Evolutionary conservation across 2,797 vertebrate species (phyloP), one percentile per base, ranked within the genome.

Genomic region (Geotrypetes seraphini): DNA sequence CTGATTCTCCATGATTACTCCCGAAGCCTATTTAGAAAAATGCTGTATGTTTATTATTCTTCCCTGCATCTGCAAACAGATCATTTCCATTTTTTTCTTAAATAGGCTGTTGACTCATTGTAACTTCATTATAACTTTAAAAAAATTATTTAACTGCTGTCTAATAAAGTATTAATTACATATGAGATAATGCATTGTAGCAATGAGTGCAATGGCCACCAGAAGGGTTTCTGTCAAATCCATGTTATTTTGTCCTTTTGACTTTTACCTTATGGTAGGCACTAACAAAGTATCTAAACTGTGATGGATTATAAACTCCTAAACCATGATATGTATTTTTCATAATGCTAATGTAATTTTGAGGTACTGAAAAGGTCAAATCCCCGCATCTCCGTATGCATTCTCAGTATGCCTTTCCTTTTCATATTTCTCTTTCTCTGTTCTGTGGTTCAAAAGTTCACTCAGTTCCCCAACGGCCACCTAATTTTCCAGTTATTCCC

Each of bases 401-500:
- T 80, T 82, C 73, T 74, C 71, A 75, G 66, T 64, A 74, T 79
- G 70, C 65, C 62, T 74, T 75, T 74, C 63, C 62, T 60, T 75
- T 78, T 77, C 76, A 78, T 81, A 79, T 77, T 78, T 79, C 73
- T 75, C 65, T 74, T 70, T 73, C 69, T 72, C 66, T 65, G 42
- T 71, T 77, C 57, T 58, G 63, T 76, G 75, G 82, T 86, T 86
- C 84, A 86, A 84, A 84, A 84, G 84, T 86, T 84, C 84, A 86
- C 59, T 66, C 75, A 55, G 71, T 83, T 86, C 81, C 80, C 82
- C 78, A 83, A 81, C 81, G 82, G 69, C 80, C 73, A 81, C 81
- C 82, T 85, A 85, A 86, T 85, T 86, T 85, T 78, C 78, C 65
- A 81, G 79, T 79, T 85, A 83, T 84, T 85, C 81, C 81, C 82